Conservation (phyloP, 2,797 vertebrate genomes). For the Catamblyrhynchus diadema region DNA sequence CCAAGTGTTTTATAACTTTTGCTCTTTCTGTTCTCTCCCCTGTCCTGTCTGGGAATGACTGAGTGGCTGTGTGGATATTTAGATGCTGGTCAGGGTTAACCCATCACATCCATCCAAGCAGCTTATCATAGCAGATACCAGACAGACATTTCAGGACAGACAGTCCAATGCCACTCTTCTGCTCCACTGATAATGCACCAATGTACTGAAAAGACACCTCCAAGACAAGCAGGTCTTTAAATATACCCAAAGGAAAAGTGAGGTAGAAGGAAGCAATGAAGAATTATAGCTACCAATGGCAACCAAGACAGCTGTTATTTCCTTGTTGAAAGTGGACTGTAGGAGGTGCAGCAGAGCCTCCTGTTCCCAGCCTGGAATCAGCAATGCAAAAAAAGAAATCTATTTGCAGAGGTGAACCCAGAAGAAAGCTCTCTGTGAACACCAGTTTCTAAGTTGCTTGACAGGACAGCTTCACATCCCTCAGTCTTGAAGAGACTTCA, state of each 20-base stretch:
- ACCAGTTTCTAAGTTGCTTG: neutral
- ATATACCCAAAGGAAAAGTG: neutral
- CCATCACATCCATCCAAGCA: neutral
- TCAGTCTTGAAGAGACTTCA: neutral
- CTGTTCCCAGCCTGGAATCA: neutral
- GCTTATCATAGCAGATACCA: neutral
- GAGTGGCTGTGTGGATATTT: neutral
- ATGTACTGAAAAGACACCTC: neutral
- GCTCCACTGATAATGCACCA: neutral
- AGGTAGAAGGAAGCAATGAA: neutral
- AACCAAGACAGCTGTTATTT: neutral
- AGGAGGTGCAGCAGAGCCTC: neutral
- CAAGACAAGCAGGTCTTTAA: neutral
- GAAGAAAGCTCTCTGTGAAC: neutral
- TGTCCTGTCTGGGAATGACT: neutral
- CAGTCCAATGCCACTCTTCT: neutral
- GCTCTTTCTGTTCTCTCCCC: neutral
- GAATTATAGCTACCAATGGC: neutral
- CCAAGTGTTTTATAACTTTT: neutral
- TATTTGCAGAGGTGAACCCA: neutral
- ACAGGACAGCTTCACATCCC: neutral
- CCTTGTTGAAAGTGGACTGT: neutral
- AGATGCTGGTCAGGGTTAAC: neutral
- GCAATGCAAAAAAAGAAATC: neutral
- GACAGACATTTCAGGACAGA: neutral